Evolutionary conservation across 2,113 vertebrate species (phyloP), one percentile per base, ranked within the genome.

Genomic region (Calcarius ornatus): DNA sequence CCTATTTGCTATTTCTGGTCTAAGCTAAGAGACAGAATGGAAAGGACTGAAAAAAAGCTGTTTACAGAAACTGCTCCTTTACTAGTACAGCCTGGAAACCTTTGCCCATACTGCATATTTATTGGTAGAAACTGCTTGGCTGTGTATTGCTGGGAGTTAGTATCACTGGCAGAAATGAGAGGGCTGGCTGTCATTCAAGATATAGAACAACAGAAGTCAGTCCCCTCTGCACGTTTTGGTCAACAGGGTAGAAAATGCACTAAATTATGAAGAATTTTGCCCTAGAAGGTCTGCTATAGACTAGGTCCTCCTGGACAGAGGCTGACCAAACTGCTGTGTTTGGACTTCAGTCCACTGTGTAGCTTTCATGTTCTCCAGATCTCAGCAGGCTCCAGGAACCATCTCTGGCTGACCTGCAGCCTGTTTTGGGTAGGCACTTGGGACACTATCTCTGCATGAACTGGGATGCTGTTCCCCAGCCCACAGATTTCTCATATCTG

Each of bases 401-500:
- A 9, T 7, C 10, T 56, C 15, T n/a, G 20, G 14, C 11, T 75
- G 24, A n/a, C 50, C 7, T 68, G 25, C 15, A 51, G 8, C 9
- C 15, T 38, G 11, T 38, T 86, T 66, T 30, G 24, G 4, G 10
- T 31, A 43, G 48, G 47, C 53, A 14, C 12, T 59, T 5, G 0
- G 3, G 11, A 35, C 66, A 10, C 0, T 42, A 22, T 13, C 57
- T 60, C 53, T 42, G 8, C 24, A 38, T 20, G 25, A 64, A 14
- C 23, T 47, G 13, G 23, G 5, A 50, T 57, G 15, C 6, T 61
- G 10, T 9, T 2, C 2, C 2, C 5, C 13, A 75, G 42, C 3
- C 47, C 30, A 65, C 8, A 50, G 17, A 38, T 15, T 12, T 69
- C 22, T 69, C 31, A 37, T 48, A 7, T 7, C 23, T 11, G 21